Evolutionary conservation across 2,113 vertebrate genomes (phyloP).

Genomic region (Arenaria interpres): DNA sequence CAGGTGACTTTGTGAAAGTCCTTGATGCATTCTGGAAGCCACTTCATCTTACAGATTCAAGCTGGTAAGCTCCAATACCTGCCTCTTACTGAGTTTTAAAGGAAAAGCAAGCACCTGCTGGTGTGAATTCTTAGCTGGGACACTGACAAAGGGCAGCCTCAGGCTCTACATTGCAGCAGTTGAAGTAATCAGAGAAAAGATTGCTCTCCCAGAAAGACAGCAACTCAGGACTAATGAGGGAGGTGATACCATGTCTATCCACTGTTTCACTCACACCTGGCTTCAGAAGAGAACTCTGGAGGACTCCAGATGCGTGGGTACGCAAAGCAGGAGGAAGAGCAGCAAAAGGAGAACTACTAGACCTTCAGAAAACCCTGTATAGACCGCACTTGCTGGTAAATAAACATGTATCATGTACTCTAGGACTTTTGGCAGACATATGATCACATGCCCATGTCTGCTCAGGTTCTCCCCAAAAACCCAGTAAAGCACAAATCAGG

Average conservation of each 20-base stretch:
- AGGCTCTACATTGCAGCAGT: neutral
- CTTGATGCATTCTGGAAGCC: neutral
- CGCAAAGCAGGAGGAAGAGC: neutral
- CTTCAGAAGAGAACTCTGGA: neutral
- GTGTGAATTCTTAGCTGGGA: neutral
- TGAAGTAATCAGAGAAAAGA: neutral
- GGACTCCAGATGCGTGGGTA: neutral
- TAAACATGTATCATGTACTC: neutral
- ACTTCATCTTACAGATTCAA: neutral
- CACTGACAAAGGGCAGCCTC: neutral
- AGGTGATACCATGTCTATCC: neutral
- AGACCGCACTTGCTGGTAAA: neutral
- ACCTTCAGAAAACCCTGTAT: neutral
- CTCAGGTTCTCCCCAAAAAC: neutral
- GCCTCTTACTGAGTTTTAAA: neutral
- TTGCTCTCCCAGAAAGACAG: neutral
- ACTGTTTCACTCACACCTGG: neutral
- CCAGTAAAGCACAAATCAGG: neutral
- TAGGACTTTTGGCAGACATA: neutral
- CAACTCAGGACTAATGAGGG: neutral
- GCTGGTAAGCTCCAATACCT: neutral
- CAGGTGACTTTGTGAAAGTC: neutral
- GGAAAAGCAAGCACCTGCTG: neutral
- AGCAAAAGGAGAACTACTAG: neutral
- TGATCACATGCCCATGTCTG: neutral